Evolutionary conservation across 35 echinoderm and acorn worm species (phyloP).

Genomic region (Anneissia japonica): DNA sequence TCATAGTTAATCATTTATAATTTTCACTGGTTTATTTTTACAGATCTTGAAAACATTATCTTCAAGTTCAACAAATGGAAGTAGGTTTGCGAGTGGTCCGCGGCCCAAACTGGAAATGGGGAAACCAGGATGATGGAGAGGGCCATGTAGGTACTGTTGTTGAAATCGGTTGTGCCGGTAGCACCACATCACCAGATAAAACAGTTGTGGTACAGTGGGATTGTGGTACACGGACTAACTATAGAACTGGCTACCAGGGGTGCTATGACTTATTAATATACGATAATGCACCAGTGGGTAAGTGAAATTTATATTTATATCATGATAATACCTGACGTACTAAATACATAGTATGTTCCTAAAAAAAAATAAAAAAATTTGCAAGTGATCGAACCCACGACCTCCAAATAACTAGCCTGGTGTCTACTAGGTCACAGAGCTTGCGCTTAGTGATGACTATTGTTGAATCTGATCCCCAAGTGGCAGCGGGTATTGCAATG

Average conservation of each 20-base stretch:
- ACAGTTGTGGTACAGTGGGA: conserved; percentile 97
- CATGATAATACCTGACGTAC: no score
- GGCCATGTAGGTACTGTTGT: conserved; percentile 84
- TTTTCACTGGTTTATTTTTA: not conserved
- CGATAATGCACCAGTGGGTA: conserved; percentile 90
- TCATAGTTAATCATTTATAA: no score
- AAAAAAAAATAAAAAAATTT: no score
- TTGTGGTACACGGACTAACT: conserved; percentile 85
- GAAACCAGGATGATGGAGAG: conserved; percentile 88
- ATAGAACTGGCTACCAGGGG: conserved; percentile 82
- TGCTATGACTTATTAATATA: conserved; percentile 71
- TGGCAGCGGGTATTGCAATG: no score
- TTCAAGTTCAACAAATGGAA: not conserved
- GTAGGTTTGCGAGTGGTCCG: conserved; percentile 77
- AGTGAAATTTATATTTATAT: not conserved
- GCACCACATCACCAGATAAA: conserved; percentile 81
- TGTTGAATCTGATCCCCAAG: no score
- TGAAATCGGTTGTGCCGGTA: conserved; percentile 76
- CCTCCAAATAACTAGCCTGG: no score
- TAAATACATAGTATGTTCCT: no score
- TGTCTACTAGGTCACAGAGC: no score
- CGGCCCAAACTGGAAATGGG: conserved; percentile 94
- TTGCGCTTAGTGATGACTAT: no score
- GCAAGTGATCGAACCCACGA: no score
- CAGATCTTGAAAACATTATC: not conserved